Base-by-base conservation (phyloP, 2,888 invertebrate genomes). In the Laspeyria flexula region DNA sequence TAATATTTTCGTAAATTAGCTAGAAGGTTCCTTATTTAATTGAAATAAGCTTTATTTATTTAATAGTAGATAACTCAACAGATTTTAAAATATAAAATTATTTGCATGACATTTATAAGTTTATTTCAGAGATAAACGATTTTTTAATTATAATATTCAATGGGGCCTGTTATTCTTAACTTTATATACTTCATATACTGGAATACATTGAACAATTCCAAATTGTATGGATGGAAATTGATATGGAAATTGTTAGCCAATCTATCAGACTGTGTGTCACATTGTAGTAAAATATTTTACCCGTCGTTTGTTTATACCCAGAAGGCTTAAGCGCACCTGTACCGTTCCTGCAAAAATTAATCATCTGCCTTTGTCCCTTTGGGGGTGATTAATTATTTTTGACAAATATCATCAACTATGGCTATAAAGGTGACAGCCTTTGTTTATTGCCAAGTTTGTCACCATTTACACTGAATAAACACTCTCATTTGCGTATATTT, bases 341-440 rank as follows among this genome's bases (percentile, higher is more conserved):
- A 66, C 62, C 70, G 65, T 73, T 74, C 71, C 74, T 69, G 52
- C 34, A 40, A 53, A 68, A 77, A 87, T 86, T 85, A 83, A 85
- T 87, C 83, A 77, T 77, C 77, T 76, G 75, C 73, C 81, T 58
- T 61, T 65, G 60, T 63, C 64, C 59, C 48, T 44, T 59, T 63
- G 56, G 50, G 39, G 68, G 69, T 74, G 77, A 83, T 82, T 81
- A 78, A 82, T 83, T 77, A 75, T 76, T 74, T 65, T 66, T 71
- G 69, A 66, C 65, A 71, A 77, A 76, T 78, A 81, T 71, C 71
- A 69, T 70, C 64, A 71, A 69, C 64, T 64, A 62, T 60, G 62
- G 65, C 68, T 48, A 62, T 71, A 62, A 73, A 56, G 55, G 51
- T 54, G 60, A 59, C 58, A 65, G 53, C 52, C 44, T 47, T 46